Evolutionary conservation across 2,113 vertebrate genomes (phyloP), one percentile per base, ranked within the genome.

Genomic region (Anseranas semipalmata): DNA sequence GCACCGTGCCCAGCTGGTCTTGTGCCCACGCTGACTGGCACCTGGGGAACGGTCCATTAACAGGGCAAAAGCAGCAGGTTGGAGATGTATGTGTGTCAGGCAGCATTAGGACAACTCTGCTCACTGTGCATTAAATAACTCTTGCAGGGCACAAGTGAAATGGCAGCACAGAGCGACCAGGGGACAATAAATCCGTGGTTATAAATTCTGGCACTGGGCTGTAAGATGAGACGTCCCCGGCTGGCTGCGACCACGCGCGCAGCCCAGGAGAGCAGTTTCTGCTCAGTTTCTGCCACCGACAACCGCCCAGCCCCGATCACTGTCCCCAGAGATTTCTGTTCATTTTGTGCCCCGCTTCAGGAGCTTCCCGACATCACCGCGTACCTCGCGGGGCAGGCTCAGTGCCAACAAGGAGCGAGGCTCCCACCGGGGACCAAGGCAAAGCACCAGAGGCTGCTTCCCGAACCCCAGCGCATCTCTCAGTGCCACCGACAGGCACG

Each of bases 151-250:
- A 43, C 2, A 76, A 93, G 87, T 74, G 88, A 88, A 93, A 93
- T 10, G 79, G 95, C 93, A 96, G 93, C 72, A 39, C 72, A 17
- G 95, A 91, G 92, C 75, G 70, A 92, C 62, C 63, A 13, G 93
- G 85, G 95, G 87, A 91, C 85, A 43, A 93, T 95, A 94, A 96
- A 96, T 90, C 82, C 90, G 77, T 8, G 72, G 93, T 33, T 78
- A 70, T 93, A 94, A 96, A 96, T 96, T 77, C 87, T 43, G 45
- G 52, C 73, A 39, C 79, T 41, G 58, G 76, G 3, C 67, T 25
- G 39, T 7, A n/a, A 30, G 71, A 83, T 76, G 45, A 73, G 48
- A 35, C 43, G 14, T 25, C 56, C 68, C 76, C 13, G 59, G 73
- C 63, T 0, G 1, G 63, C 94, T 60, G 30, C 25, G 20, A 16